phyloP scores from a whole-genome alignment of 2,888 invertebrate genomes.

The Melangyna quadrimaculata region DNA sequence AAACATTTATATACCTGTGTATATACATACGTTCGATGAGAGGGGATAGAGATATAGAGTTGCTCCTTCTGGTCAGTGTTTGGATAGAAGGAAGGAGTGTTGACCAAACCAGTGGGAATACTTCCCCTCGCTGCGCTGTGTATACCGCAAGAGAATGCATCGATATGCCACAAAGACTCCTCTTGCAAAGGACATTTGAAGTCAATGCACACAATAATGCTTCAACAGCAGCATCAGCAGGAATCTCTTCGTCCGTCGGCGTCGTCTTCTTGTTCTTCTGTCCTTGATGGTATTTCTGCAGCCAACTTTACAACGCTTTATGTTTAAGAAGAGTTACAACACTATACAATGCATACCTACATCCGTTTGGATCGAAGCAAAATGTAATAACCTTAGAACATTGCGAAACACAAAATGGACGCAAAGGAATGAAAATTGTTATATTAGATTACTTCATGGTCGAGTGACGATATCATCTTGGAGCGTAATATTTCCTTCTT shows the following conservation, averaged over 20 bases:
- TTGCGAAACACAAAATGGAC: slow-evolving; percentile 66
- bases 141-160: slow-evolving; percentile 52
- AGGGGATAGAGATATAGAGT: neutral
- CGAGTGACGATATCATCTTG: slow-evolving; percentile 71
- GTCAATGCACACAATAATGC: slow-evolving; percentile 67
- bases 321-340: neutral
- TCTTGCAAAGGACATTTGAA: slow-evolving; percentile 63
- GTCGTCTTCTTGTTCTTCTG: slow-evolving; percentile 18
- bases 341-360: slow-evolving; percentile 4
- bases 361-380: slow-evolving; percentile 33
- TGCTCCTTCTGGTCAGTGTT: slow-evolving; percentile 44
- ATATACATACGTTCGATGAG: slow-evolving; percentile 21
- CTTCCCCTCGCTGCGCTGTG: neutral
- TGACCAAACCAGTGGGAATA: neutral
- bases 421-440: slow-evolving; percentile 70
- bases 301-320: neutral
- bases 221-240: slow-evolving; percentile 37
- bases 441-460: slow-evolving; percentile 71
- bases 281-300: slow-evolving; percentile 19
- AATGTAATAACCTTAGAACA: slow-evolving; percentile 70
- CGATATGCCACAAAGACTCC: slow-evolving; percentile 46
- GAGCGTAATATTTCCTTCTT: slow-evolving; percentile 66
- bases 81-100: neutral
- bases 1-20: neutral
- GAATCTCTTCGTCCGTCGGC: slow-evolving; percentile 50